A percentile compares a stretch with the other conserved stretches of the same genome.
phyloP scores from a whole-genome alignment of 2,113 vertebrate genomes.

The Nanorana parkeri region DNA sequence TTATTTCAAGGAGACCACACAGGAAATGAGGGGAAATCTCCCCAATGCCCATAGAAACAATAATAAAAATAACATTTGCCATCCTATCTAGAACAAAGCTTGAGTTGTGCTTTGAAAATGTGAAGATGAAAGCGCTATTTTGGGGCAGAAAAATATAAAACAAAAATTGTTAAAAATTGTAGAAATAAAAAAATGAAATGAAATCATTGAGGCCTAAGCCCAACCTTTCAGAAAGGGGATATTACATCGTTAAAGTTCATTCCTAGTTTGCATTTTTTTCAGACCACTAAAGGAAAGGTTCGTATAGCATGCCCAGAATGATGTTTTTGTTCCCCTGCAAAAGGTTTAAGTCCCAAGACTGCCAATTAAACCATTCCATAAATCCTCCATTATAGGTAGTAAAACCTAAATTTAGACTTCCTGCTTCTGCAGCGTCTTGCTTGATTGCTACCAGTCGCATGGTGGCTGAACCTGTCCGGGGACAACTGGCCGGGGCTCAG shows the following conservation, averaged over 20 bases:
- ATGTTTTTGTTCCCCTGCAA: conserved; percentile 71
- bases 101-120: too few species aligned
- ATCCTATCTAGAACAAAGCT: too few species aligned
- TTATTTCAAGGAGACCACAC: too few species aligned
- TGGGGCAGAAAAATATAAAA: too few species aligned
- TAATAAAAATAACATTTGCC: too few species aligned
- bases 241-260: conserved; percentile 51
- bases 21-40: too few species aligned
- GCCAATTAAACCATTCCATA: conserved; percentile 82
- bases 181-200: too few species aligned
- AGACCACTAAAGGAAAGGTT: conserved; percentile 60
- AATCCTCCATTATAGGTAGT: conserved; percentile 83
- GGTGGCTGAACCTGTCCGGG: conserved; percentile 65
- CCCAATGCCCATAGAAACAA: too few species aligned
- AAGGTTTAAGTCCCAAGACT: conserved; percentile 74
- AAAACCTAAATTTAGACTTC: conserved; percentile 87
- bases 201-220: background rate
- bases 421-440: conserved; percentile 67
- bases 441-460: conserved; percentile 75
- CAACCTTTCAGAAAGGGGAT: conserved; percentile 48
- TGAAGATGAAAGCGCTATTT: too few species aligned
- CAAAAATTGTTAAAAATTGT: too few species aligned
- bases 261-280: conserved; percentile 60
- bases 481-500: conserved; percentile 54
- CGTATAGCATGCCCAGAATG: conserved; percentile 65